These are phyloP conservation scores for Trogon surrucura DNA, from an alignment of 2,113 vertebrate genomes.

Conservation along the genomic window DNA sequence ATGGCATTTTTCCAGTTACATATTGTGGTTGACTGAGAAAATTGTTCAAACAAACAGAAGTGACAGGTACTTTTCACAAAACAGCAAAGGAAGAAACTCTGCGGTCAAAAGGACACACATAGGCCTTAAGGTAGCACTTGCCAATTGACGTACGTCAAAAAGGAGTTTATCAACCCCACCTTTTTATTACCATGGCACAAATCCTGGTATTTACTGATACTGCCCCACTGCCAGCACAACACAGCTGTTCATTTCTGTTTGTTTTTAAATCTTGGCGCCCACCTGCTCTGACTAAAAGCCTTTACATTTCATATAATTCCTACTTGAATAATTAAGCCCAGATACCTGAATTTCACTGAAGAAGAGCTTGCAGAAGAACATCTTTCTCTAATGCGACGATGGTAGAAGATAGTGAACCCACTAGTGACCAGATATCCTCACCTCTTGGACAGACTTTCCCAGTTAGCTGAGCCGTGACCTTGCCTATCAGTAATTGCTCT, in stretches of 20 bases:
- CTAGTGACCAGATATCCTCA: not conserved
- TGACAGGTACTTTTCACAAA: not conserved
- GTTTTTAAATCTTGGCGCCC: not conserved
- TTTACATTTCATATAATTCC: not conserved
- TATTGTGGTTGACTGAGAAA: not conserved
- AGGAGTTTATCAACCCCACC: not conserved
- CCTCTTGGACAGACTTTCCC: not conserved
- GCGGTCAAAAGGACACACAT: accelerated
- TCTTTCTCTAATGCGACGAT: not conserved
- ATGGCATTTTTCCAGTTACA: constrained; percentile 5
- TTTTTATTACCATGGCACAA: not conserved
- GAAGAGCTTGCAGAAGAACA: not conserved
- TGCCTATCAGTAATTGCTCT: not conserved
- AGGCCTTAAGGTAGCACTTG: not conserved
- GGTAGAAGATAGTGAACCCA: not conserved
- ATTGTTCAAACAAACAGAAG: not conserved
- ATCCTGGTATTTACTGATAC: not conserved
- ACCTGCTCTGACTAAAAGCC: not conserved
- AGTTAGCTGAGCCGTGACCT: not conserved
- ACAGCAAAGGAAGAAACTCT: not conserved
- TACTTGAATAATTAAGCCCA: not conserved
- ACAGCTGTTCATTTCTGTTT: not conserved
- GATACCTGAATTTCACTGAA: not conserved
- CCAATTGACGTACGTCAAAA: not conserved
- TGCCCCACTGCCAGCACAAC: not conserved